Conservation (phyloP, 1,140 invertebrate genomes). For the Microplitis demolitor region DNA sequence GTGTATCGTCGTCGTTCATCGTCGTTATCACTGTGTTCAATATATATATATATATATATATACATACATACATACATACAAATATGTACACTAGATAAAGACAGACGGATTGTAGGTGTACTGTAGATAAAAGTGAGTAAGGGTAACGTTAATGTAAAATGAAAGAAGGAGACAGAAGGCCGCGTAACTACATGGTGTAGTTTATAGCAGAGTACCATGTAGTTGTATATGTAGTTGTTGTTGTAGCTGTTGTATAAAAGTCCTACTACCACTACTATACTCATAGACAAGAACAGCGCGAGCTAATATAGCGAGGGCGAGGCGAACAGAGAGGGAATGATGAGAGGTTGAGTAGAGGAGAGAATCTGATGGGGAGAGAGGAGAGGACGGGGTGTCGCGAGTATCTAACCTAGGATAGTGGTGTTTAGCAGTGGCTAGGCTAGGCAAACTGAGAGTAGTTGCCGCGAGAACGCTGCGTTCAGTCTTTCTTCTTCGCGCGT, state of each 20-base stretch:
- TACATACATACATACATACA: too few relatives aligned
- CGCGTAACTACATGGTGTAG: too few relatives aligned
- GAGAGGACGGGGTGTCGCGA: constrained; percentile 20
- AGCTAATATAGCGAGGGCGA: background rate
- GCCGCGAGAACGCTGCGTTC: constrained; percentile 45
- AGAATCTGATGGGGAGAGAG: background rate
- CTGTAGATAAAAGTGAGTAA: too few relatives aligned
- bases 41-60: background rate
- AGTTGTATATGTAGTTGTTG: too few relatives aligned
- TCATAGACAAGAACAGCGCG: background rate
- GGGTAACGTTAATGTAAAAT: too few relatives aligned
- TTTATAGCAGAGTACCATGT: too few relatives aligned
- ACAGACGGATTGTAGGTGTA: too few relatives aligned
- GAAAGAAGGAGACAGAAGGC: too few relatives aligned
- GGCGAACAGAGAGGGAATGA: background rate
- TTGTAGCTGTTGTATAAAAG: too few relatives aligned
- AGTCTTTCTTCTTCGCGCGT: constrained; percentile 46
- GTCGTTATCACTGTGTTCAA: background rate
- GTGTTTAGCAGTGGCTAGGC: constrained; percentile 54
- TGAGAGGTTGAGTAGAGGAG: background rate
- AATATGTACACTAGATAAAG: too few relatives aligned
- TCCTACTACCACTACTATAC: too few relatives aligned
- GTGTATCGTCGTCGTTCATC: background rate
- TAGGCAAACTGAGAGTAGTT: constrained; percentile 48
- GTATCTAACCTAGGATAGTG: constrained; percentile 55